These are phyloP conservation scores for Eremobia ochroleuca DNA, from an alignment of 2,888 invertebrate genomes.

Conservation along the genomic window DNA sequence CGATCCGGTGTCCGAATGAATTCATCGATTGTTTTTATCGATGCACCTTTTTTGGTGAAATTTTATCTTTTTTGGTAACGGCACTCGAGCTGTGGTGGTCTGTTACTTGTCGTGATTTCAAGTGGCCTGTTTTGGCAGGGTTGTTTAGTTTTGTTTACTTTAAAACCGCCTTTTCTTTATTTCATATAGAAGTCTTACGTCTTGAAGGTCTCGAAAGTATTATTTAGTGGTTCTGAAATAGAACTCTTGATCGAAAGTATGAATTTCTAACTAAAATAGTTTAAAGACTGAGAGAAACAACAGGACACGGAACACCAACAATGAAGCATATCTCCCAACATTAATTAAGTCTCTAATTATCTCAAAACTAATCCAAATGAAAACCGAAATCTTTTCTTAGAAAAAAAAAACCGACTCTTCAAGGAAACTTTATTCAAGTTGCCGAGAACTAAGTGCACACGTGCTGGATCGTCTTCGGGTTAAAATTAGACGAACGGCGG, in stretches of 20 bases:
- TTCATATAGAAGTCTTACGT: no score
- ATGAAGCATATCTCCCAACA: slow-evolving; percentile 37
- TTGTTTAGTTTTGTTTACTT: slow-evolving; percentile 40
- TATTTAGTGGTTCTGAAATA: background rate
- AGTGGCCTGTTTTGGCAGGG: slow-evolving; percentile 34
- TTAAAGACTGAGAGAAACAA: slow-evolving; percentile 12
- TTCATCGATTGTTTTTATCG: slow-evolving; percentile 83
- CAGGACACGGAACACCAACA: slow-evolving; percentile 18
- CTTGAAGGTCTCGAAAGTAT: background rate
- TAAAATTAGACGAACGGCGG: slow-evolving; percentile 85
- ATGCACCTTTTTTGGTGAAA: slow-evolving; percentile 77
- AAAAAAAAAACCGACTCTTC: slow-evolving; percentile 63
- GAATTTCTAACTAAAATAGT: slow-evolving; percentile 8
- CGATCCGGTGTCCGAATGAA: slow-evolving; percentile 86
- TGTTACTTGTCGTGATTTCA: slow-evolving; percentile 49
- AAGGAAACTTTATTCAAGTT: slow-evolving; percentile 84
- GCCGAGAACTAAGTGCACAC: slow-evolving; percentile 87
- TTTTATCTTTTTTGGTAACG: slow-evolving; percentile 71
- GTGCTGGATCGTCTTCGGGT: slow-evolving; percentile 87
- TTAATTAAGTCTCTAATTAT: slow-evolving; percentile 62
- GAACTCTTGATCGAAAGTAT: background rate
- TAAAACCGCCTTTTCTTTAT: background rate
- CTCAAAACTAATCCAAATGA: slow-evolving; percentile 57
- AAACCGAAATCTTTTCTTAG: slow-evolving; percentile 54
- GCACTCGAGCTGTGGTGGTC: slow-evolving; percentile 66